A percentile compares a stretch with the other conserved stretches of the same genome.
phyloP scores from a whole-genome alignment of 2,797 vertebrate genomes.

The Neoniphon sammara region DNA sequence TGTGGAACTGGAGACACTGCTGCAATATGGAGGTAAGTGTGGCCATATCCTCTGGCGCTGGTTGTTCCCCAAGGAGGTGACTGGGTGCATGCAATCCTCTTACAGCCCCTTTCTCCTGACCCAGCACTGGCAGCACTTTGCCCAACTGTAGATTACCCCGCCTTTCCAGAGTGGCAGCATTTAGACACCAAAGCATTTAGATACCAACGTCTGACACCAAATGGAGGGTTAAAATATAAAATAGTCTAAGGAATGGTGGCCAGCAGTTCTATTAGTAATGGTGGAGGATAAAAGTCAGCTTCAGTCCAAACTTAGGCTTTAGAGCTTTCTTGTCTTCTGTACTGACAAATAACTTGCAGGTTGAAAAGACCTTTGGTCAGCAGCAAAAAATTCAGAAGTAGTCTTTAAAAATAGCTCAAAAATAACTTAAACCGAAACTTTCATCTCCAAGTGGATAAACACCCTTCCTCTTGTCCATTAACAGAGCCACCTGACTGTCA shows the following conservation, averaged over 20 bases:
- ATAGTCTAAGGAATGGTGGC: neutral
- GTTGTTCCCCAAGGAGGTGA: constrained; percentile 28
- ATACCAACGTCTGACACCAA: constrained; percentile 4
- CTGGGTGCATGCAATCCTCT: constrained; percentile 32
- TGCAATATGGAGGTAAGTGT: constrained; percentile 36
- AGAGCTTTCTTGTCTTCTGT: neutral
- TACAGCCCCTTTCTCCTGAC: constrained; percentile 17
- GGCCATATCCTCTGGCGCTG: constrained; percentile 41
- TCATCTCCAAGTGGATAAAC: constrained; percentile 35
- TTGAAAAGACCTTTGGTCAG: constrained; percentile 22
- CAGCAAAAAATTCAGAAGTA: constrained; percentile 36
- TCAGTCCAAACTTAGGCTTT: neutral
- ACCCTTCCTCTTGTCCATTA: neutral
- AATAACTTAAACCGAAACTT: constrained; percentile 45
- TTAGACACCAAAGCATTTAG: neutral
- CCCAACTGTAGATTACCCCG: constrained; percentile 18
- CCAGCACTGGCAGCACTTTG: constrained; percentile 20
- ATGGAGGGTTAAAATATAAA: constrained; percentile 15
- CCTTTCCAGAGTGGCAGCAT: neutral
- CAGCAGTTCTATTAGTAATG: constrained; percentile 3
- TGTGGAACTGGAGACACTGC: constrained; percentile 32
- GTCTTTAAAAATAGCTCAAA: constrained; percentile 34
- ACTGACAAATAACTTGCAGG: constrained; percentile 22
- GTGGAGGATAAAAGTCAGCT: neutral
- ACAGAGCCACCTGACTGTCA: constrained; percentile 13